Evolutionary conservation across 2,888 invertebrate genomes (phyloP).

Genomic region (Pasiphila rectangulata): DNA sequence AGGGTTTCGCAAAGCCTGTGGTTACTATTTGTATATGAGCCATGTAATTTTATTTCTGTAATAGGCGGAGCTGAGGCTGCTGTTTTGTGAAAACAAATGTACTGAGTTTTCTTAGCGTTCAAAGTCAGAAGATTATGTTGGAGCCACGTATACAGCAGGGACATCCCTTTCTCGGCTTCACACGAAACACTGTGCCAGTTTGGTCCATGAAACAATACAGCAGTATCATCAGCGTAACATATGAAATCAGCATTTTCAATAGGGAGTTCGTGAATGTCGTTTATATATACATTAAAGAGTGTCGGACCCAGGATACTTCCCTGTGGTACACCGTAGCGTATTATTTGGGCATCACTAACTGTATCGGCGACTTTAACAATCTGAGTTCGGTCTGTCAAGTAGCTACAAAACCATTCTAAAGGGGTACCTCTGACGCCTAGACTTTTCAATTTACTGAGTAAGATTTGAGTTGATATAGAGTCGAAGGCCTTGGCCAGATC

Average conservation of each 20-base stretch:
- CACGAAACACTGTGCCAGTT: background rate
- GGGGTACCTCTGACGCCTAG: background rate
- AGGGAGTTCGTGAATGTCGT: background rate
- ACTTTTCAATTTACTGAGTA: background rate
- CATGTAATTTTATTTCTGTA: background rate
- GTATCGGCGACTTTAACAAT: background rate
- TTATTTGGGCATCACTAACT: background rate
- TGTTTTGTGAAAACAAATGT: background rate
- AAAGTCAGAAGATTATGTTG: background rate
- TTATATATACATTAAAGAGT: background rate
- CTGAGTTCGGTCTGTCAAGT: background rate
- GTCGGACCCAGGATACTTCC: constrained; percentile 3
- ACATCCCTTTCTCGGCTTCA: background rate
- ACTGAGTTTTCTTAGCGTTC: background rate
- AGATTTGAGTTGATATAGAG: background rate
- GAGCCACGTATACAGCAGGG: background rate
- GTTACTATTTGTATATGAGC: background rate
- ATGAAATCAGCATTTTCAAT: background rate
- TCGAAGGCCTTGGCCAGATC: background rate
- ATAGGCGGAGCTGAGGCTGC: background rate
- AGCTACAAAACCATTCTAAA: background rate
- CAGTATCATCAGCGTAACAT: background rate
- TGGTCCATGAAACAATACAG: background rate
- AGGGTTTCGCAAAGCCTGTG: background rate
- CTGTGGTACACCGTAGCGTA: background rate